phyloP scores from a whole-genome alignment of 2,888 invertebrate species.

The Hirtodrosophila duncani region DNA sequence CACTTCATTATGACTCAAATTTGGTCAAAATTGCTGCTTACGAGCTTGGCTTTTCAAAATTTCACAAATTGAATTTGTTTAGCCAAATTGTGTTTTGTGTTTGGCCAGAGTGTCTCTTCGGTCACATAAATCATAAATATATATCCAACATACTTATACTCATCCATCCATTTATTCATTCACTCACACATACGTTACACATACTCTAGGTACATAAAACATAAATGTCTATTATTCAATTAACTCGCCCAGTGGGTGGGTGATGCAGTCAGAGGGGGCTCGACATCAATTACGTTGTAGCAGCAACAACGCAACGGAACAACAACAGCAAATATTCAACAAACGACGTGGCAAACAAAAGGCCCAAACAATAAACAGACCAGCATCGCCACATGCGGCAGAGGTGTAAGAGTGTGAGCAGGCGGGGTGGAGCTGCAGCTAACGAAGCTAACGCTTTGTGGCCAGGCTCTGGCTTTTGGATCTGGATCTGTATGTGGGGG shows the following conservation, averaged over 20 bases:
- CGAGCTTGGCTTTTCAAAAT: too few species aligned
- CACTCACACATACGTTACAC: conserved; percentile 2
- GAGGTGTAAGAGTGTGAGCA: neutral
- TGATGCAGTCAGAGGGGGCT: conserved; percentile 21
- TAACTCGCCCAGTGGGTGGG: conserved; percentile 52
- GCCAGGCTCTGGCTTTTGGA: too few species aligned
- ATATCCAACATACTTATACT: conserved; percentile 9
- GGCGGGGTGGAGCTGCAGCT: conserved; percentile 3
- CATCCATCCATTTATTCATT: conserved; percentile 1
- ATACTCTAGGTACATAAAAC: conserved; percentile 46
- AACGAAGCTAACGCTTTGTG: conserved; percentile 21
- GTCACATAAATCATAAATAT: conserved; percentile 42
- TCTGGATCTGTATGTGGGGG: too few species aligned
- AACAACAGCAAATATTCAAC: conserved; percentile 35
- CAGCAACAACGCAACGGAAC: too few species aligned
- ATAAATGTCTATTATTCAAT: conserved; percentile 67
- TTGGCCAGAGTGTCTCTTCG: conserved; percentile 34
- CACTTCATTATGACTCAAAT: too few species aligned
- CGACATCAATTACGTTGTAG: conserved; percentile 62
- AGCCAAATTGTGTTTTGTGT: conserved; percentile 19
- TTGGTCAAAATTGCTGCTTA: too few species aligned
- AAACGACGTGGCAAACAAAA: conserved; percentile 40
- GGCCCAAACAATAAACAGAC: neutral
- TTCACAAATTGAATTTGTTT: too few species aligned
- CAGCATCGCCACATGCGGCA: neutral